Conservation (phyloP, 2,113 vertebrate genomes). For the Ceratotherium simum region DNA sequence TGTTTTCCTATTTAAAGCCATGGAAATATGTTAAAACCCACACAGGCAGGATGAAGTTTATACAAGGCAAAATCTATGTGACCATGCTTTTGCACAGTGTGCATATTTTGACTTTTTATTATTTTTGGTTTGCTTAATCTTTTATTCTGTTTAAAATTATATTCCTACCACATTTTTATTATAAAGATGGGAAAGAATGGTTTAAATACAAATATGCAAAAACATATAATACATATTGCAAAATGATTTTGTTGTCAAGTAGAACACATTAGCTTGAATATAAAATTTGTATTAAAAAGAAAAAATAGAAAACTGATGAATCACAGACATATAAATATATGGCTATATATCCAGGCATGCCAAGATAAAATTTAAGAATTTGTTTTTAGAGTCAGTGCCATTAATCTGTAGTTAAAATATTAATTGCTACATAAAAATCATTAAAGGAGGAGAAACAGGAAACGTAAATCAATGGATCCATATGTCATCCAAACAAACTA, state of each 20-base stretch:
- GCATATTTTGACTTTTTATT: slow-evolving; percentile 87
- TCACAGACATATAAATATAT: not conserved
- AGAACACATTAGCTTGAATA: slow-evolving; percentile 55
- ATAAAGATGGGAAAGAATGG: slow-evolving; percentile 64
- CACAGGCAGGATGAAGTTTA: slow-evolving; percentile 86
- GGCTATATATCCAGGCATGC: not conserved
- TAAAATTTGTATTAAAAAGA: slow-evolving; percentile 64
- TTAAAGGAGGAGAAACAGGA: slow-evolving; percentile 49
- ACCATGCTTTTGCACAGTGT: slow-evolving; percentile 83
- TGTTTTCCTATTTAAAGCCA: slow-evolving; percentile 89
- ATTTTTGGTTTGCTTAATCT: slow-evolving; percentile 86
- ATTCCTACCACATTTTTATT: slow-evolving; percentile 75
- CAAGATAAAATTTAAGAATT: not conserved
- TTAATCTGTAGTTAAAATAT: slow-evolving; percentile 26
- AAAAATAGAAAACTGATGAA: slow-evolving; percentile 49
- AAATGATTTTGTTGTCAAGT: slow-evolving; percentile 54
- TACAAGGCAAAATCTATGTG: slow-evolving; percentile 84
- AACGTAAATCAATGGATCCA: not conserved
- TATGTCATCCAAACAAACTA: not conserved
- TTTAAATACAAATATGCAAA: slow-evolving; percentile 57
- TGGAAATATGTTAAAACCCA: slow-evolving; percentile 90
- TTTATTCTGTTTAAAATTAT: slow-evolving; percentile 82
- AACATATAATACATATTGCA: not conserved
- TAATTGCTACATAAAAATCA: slow-evolving; percentile 15
- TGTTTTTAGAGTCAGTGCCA: slow-evolving; percentile 20